Percentiles rank a stretch among this genome's conserved stretches.
These are phyloP conservation scores for Carassius carassius DNA, from an alignment of 2,113 vertebrate species.

Conservation along the genomic window DNA sequence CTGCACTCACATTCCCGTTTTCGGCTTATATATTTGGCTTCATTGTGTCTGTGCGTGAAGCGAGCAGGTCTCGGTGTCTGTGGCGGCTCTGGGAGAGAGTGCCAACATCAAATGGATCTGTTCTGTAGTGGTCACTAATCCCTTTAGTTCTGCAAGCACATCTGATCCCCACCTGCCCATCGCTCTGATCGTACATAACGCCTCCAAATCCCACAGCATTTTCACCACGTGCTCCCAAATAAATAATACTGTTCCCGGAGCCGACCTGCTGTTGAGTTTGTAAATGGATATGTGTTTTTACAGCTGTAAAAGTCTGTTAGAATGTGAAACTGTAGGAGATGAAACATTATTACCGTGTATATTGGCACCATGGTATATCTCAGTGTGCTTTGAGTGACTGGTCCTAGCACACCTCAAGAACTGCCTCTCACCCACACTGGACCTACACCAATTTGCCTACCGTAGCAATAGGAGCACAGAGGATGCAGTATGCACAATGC, in stretches of 20 bases:
- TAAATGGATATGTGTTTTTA: background rate
- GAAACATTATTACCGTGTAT: no score
- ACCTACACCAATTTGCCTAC: no score
- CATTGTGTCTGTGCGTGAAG: background rate
- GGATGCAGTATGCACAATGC: no score
- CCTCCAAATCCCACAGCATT: constrained; percentile 39
- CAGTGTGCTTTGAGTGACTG: no score
- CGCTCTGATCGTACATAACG: constrained; percentile 42
- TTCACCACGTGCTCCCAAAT: constrained; percentile 10
- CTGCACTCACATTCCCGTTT: background rate
- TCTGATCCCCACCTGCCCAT: constrained; percentile 34
- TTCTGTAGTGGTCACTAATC: constrained; percentile 40
- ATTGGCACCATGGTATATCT: no score
- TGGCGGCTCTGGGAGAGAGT: background rate
- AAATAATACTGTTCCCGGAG: background rate
- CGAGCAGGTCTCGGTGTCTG: constrained; percentile 1
- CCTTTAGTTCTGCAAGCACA: constrained; percentile 47
- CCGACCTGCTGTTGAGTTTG: background rate
- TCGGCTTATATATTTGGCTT: background rate
- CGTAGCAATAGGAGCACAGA: no score
- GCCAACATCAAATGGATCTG: constrained; percentile 41
- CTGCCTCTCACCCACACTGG: no score
- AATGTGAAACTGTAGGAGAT: background rate
- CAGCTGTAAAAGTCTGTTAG: background rate
- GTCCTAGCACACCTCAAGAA: no score